A percentile compares a stretch with the other conserved stretches of the same genome.
Evolutionary conservation across 2,113 vertebrate species (phyloP).

Genomic region (Alosa alosa): DNA sequence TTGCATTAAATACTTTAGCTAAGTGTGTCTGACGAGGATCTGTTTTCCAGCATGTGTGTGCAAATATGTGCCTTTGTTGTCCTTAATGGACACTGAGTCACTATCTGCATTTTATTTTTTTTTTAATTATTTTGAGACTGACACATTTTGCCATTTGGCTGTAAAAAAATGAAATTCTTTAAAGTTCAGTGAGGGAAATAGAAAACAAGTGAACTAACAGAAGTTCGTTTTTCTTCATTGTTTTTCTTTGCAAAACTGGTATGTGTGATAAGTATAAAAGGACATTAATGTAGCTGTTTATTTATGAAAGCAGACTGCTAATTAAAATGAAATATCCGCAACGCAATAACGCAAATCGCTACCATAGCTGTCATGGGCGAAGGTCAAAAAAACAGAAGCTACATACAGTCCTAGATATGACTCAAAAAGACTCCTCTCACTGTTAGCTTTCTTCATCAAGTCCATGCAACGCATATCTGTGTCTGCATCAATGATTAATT

Average conservation of each 20-base stretch:
- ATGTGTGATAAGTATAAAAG: not conserved
- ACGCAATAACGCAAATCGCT: not conserved
- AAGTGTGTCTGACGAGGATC: not conserved
- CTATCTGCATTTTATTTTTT: slow-evolving; percentile 3
- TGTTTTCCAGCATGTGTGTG: slow-evolving; percentile 29
- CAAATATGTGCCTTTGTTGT: slow-evolving; percentile 43
- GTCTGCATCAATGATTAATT: not conserved
- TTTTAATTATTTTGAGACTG: slow-evolving; percentile 13
- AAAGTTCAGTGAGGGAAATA: too few species aligned
- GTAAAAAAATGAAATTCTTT: not conserved
- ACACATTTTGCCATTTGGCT: slow-evolving; percentile 21
- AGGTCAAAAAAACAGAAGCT: not conserved
- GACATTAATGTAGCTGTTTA: not conserved
- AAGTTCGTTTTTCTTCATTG: too few species aligned
- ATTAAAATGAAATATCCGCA: not conserved
- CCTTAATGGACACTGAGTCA: slow-evolving; percentile 34
- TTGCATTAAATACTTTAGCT: not conserved
- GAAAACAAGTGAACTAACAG: too few species aligned
- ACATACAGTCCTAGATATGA: too few species aligned
- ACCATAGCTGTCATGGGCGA: not conserved
- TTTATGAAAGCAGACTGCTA: not conserved
- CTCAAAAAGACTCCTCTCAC: not conserved
- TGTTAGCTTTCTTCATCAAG: too few species aligned
- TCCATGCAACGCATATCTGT: not conserved
- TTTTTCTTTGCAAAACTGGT: too few species aligned